phyloP scores from a whole-genome alignment of 37 sponge, comb jelly and placozoan genomes.

The Oopsacas minuta region DNA sequence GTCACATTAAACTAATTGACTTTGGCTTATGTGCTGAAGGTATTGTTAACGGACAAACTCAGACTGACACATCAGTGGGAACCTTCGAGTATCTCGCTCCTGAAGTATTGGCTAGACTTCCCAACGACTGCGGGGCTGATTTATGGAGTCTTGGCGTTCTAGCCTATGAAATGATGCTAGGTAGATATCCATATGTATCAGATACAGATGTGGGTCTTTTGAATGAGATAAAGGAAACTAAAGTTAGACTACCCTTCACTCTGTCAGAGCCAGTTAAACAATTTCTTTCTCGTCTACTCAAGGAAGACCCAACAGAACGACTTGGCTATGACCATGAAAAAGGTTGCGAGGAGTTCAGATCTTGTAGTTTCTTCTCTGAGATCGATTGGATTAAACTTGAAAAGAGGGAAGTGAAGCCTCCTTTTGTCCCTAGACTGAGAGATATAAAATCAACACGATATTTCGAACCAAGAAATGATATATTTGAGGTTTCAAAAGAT shows the following conservation, averaged over 20 bases:
- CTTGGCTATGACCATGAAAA: background rate
- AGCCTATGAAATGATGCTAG: background rate
- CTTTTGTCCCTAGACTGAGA: background rate
- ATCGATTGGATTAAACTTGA: background rate
- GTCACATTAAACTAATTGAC: background rate
- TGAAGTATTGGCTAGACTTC: background rate
- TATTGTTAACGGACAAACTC: background rate
- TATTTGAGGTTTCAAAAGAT: background rate
- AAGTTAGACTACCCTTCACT: background rate
- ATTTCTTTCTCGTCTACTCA: background rate
- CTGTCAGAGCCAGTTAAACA: background rate
- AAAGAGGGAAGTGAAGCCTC: background rate
- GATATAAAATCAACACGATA: background rate
- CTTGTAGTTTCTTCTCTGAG: background rate
- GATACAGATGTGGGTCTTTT: background rate
- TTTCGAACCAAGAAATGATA: background rate
- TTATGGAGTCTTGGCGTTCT: background rate
- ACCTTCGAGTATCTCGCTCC: background rate
- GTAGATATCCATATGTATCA: background rate
- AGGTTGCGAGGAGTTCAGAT: background rate
- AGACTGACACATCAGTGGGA: background rate
- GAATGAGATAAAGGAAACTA: background rate
- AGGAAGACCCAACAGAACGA: background rate
- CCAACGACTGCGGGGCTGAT: conserved; percentile 1
- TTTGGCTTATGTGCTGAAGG: background rate